phyloP scores from a whole-genome alignment of 2,797 vertebrate genomes.

The Geotria australis region DNA sequence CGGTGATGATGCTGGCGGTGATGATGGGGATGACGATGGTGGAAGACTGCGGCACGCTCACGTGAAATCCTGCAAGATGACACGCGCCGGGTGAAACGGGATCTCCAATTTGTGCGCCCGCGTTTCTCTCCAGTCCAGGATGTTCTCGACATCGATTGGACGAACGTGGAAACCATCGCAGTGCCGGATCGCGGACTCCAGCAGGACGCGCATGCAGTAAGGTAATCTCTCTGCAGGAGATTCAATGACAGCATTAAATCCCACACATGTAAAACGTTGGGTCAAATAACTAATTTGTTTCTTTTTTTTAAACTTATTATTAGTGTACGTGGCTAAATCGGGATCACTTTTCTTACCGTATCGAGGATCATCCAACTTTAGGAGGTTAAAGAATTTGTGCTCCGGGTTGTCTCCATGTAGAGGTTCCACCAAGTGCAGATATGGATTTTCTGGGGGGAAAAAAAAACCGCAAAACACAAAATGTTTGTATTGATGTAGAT shows the following conservation, averaged over 20 bases:
- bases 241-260: constrained; percentile 1
- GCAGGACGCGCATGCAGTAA: constrained; percentile 58
- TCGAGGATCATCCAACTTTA: constrained; percentile 41
- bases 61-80: constrained; percentile 95
- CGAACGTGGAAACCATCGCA: constrained; percentile 81
- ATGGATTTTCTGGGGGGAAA: constrained; percentile 23
- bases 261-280: neutral
- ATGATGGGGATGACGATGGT: too few species aligned
- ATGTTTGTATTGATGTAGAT: too few species aligned
- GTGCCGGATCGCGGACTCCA: constrained; percentile 69
- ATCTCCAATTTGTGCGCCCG: constrained; percentile 61
- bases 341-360: constrained; percentile 24
- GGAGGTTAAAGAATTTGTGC: constrained; percentile 52
- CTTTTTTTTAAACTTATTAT: neutral
- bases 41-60: constrained; percentile 11
- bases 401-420: constrained; percentile 25
- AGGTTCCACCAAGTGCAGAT: constrained; percentile 24
- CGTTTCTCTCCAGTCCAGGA: constrained; percentile 52
- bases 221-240: constrained; percentile 27
- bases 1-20: too few species aligned
- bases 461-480: neutral
- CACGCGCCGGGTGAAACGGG: constrained; percentile 63
- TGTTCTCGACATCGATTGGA: constrained; percentile 47
- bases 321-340: neutral
- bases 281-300: neutral